Base-by-base conservation (phyloP, 2,888 invertebrate genomes). In the Brenthis ino region DNA sequence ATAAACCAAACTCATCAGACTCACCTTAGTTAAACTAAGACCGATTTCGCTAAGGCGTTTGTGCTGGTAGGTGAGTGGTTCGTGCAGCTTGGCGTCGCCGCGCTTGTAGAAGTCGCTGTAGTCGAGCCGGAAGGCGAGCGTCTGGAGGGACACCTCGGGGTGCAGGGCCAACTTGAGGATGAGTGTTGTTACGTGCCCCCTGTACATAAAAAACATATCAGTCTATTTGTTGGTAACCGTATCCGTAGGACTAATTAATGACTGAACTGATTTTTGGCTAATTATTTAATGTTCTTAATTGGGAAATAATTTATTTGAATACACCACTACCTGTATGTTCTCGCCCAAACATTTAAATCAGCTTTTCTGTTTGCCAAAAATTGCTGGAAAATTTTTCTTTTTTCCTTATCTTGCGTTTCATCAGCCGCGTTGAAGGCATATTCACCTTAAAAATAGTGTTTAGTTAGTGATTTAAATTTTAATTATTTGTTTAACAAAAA, bases 31-130 rank as follows among this genome's bases (percentile, higher is more conserved):
- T 72, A 86, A 70, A 65, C 83, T 83, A 72, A 92, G 82, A 51
- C 93, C 93, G 67, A 94, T 93, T 79, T 93, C 94, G 79, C 94
- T 94, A 81, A 94, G 90, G 43, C 95, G 90, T 86, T 94, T 94
- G 80, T 94, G 95, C 76, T 95, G 95, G 76, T 95, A 95, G 0
- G 95, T 95, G 65, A 95, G 87, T 4, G 95, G 94, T 70, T 94
- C 95, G 70, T 96, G 96, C 66, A 98, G 94, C 77, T 96, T 95
- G 74, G 95, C 95, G 83, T 97, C 96, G 70, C 95, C 95, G 72
- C 96, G 95, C 83, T 97, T 97, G 91, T 99, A 99, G 89, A 97
- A 97, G 85, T 98, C 98, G 86, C 98, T 99, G 87, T 99, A 99
- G 91, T 99, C 98, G 68, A 99, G 94, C 3, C 99, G 95, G 81